phyloP scores from a whole-genome alignment of 2,797 vertebrate genomes.

The Coilia nasus region DNA sequence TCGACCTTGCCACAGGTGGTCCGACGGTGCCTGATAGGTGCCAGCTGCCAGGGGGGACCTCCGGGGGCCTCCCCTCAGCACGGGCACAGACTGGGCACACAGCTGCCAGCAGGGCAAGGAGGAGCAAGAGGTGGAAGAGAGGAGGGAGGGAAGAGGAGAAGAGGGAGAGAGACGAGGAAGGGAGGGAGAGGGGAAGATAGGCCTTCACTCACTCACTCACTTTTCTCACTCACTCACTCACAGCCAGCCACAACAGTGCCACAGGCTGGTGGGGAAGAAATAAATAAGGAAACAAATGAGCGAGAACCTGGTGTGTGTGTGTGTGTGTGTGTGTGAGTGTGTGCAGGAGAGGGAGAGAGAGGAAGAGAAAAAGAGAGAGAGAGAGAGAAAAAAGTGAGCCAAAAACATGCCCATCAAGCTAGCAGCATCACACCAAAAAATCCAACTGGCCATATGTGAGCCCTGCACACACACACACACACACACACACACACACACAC shows the following conservation, averaged over 20 bases:
- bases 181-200: no score
- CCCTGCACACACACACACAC: background rate
- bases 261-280: background rate
- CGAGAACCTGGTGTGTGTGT: background rate
- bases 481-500: background rate
- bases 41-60: conserved; percentile 8
- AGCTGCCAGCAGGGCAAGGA: background rate
- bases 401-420: conserved; percentile 15
- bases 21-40: background rate
- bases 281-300: conserved; percentile 20
- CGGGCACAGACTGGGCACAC: background rate
- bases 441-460: conserved; percentile 4
- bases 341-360: background rate
- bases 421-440: conserved; percentile 4
- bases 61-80: background rate
- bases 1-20: conserved; percentile 19
- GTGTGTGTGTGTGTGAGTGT: conserved; percentile 1
- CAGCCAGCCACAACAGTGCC: background rate
- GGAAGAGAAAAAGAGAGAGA: background rate
- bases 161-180: no score
- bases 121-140: background rate
- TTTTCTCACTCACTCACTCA: background rate
- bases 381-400: background rate
- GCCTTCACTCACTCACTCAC: no score
- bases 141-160: background rate